A percentile compares a stretch with the other conserved stretches of the same genome.
These are phyloP conservation scores for Saccostrea cuccullata DNA, from an alignment of 1,140 invertebrate species.

Conservation along the genomic window DNA sequence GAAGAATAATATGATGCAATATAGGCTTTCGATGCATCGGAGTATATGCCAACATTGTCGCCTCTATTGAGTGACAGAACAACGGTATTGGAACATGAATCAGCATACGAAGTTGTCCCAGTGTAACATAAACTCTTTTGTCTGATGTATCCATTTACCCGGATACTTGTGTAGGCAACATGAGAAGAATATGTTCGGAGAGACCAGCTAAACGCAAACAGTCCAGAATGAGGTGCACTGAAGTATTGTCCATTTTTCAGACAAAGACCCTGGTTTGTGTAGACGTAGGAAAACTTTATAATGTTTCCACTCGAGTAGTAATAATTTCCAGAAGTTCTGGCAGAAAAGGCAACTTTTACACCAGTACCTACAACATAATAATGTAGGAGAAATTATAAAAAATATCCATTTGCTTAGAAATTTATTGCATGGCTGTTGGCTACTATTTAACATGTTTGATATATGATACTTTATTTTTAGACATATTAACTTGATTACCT, in stretches of 20 bases:
- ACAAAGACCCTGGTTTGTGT: background rate
- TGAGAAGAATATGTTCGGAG: background rate
- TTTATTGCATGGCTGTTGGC: too few relatives aligned
- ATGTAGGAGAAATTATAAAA: background rate
- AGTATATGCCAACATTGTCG: background rate
- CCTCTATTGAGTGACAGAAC: background rate
- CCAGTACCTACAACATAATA: background rate
- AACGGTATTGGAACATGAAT: background rate
- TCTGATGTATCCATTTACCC: background rate
- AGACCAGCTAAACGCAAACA: background rate
- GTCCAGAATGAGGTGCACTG: background rate
- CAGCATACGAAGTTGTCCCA: background rate
- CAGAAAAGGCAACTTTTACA: background rate
- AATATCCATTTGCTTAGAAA: too few relatives aligned
- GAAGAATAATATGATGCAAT: background rate
- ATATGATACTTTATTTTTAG: too few relatives aligned
- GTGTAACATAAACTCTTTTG: background rate
- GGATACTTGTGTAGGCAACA: background rate
- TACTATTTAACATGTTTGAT: background rate
- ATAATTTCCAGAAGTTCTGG: background rate
- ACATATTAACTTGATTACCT: background rate
- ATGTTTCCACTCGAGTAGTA: background rate
- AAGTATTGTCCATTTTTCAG: background rate
- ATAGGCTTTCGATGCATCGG: background rate
- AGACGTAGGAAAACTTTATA: background rate